Base-by-base conservation (phyloP, 2,888 invertebrate species). In the Calliphora vomitoria region DNA sequence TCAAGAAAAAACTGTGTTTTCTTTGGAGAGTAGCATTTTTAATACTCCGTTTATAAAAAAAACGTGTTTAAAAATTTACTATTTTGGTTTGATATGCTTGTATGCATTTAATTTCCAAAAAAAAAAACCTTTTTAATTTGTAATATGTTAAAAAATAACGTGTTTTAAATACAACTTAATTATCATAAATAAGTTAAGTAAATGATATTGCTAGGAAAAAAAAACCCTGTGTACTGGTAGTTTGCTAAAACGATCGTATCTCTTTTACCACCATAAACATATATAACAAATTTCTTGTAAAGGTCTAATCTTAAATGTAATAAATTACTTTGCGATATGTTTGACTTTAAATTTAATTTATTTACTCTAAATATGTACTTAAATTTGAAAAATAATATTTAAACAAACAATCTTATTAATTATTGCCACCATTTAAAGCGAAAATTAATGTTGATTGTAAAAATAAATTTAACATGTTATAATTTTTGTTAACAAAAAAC, bases 331-430 rank as follows among this genome's bases (percentile, higher is more conserved):
- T 41, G 50, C 2, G 41, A 81, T 71, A 71, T 71, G 35, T 25
- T 25, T 64, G 55, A 66, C 41, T 58, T 68, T 68, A 68, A 47
- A 68, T 66, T 55, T 74, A 58, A 47, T 47, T 58, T 55, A 47
- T 75, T 44, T 47, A 55, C n/a, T 58, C 18, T 35, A 60, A 75
- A 82, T 47, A n/a, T n/a, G n/a, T n/a, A 44, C 3, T 53, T 55
- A 44, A 38, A 74, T 64, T 15, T n/a, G 11, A 4, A 18, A 8
- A 66, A n/a, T 25, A 69, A 55, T 55, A 53, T 35, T 38, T 47
- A 66, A 66, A 76, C n/a, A 53, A 69, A 76, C 68, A 83, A 20
- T 64, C 47, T 71, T 71, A 83, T 78, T 83, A 71, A 83, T 83
- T 78, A 66, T 78, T 78, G 80, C 80, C 80, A 80, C 31, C 35